Evolutionary conservation across 2,113 vertebrate genomes (phyloP).

Genomic region (Hippopotamus amphibius): DNA sequence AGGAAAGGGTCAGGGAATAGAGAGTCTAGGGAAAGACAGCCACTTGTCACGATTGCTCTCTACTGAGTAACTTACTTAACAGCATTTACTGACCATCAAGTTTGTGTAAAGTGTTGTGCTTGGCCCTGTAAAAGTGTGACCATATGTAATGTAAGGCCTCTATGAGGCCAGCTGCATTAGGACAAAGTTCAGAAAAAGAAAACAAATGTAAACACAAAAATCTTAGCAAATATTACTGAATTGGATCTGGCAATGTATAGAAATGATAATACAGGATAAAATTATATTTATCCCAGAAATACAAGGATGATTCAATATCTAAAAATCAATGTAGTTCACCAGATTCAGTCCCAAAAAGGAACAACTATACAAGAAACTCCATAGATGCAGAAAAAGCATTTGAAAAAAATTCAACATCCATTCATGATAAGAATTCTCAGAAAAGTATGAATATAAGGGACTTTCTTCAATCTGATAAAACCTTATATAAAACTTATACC

Average conservation of each 20-base stretch:
- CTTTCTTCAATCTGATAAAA: background rate
- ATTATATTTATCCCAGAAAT: background rate
- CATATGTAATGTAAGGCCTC: background rate
- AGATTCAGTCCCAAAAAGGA: background rate
- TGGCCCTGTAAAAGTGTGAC: background rate
- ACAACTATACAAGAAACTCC: background rate
- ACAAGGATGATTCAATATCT: background rate
- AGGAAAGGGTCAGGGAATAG: background rate
- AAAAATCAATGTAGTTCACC: constrained; percentile 9
- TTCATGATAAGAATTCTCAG: background rate
- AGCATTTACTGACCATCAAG: background rate
- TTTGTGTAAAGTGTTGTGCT: background rate
- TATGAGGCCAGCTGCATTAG: background rate
- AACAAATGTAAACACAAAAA: background rate
- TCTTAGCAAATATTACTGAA: background rate
- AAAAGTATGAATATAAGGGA: background rate
- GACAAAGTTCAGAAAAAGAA: constrained; percentile 9
- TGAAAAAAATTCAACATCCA: background rate
- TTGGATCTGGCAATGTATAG: background rate
- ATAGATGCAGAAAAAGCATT: background rate
- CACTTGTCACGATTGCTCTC: background rate
- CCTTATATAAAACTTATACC: background rate
- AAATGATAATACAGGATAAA: background rate
- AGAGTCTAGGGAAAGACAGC: background rate
- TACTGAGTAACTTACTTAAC: background rate